Base-by-base conservation (phyloP, 2,113 vertebrate genomes). In the Cyanocitta stelleri region DNA sequence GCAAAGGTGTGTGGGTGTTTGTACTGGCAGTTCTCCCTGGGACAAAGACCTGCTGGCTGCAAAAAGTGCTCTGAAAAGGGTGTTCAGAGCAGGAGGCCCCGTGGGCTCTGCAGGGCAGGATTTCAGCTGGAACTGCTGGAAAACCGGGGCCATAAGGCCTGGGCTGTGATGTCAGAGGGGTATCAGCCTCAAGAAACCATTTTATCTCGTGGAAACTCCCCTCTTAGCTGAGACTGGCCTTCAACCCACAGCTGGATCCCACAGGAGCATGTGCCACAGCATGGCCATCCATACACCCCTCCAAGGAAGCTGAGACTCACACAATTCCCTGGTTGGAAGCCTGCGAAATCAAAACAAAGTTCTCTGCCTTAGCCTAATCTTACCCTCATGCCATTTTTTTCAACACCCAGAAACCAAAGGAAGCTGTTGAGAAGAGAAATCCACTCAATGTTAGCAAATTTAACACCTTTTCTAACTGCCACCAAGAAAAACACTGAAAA, bases 1-100 rank as follows among this genome's bases (percentile, higher is more conserved):
- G 89, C 89, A 93, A 72, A 95, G 78, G 56, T 49, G 33, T 67
- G 44, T 33, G 72, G 79, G 55, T 96, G 76, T 96, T 97, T 95
- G 84, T 29, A 46, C 83, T 96, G 96, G 97, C 95, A 95, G 20
- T 1, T 10, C 32, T 76, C 35, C 71, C 79, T 62, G 63, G 64
- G 78, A 83, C 9, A 5, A 88, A 92, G 84, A 85, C 41, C 52
- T 74, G 78, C 84, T 76, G 76, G 79, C 72, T 85, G 72, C 9
- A n/a, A 78, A 95, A 91, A 71, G 59, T 77, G 61, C 67, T 71
- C 73, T 94, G 87, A 81, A 91, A 94, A 77, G 16, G 16, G 22
- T 80, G 72, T 74, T 95, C 81, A 89, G 87, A 91, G 19, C 1
- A 0, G 87, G 85, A 91, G 88, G 72, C 59, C 59, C 61, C 41